Evolutionary conservation across 1,140 invertebrate species (phyloP).

Genomic region (Metopolophium dirhodum): DNA sequence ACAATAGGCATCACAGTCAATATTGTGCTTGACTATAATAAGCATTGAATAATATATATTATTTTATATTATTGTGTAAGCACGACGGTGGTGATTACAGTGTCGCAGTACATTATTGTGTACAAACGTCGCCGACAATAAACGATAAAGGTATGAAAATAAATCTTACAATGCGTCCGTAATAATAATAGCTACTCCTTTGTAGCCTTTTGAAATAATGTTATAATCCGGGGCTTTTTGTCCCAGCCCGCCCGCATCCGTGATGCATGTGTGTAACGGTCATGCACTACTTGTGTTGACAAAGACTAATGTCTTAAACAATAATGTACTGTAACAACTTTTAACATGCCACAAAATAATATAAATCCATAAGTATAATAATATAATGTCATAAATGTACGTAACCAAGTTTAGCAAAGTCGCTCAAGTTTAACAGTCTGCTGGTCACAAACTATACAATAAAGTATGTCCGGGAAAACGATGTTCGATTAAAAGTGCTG

Average conservation of each 20-base stretch:
- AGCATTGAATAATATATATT: background rate
- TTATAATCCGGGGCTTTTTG: conserved; percentile 3
- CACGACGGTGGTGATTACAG: background rate
- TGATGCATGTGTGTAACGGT: background rate
- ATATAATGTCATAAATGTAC: background rate
- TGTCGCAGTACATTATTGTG: background rate
- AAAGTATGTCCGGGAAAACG: background rate
- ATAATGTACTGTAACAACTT: background rate
- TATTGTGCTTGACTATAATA: background rate
- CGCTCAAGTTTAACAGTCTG: background rate
- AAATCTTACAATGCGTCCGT: background rate
- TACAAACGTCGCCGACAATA: background rate
- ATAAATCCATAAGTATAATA: background rate
- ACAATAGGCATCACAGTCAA: background rate
- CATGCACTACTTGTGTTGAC: conserved; percentile 18
- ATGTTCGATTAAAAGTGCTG: background rate
- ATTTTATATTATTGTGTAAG: background rate
- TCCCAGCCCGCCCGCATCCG: background rate
- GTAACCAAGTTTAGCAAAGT: background rate
- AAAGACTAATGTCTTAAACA: conserved; percentile 34
- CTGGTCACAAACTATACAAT: background rate
- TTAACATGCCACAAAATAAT: background rate
- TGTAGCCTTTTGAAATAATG: background rate
- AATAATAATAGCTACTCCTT: background rate
- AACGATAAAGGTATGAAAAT: background rate